A percentile compares a stretch with the other conserved stretches of the same genome.
These are phyloP conservation scores for Triops longicaudatus DNA, from an alignment of 1,140 invertebrate genomes.

Conservation along the genomic window DNA sequence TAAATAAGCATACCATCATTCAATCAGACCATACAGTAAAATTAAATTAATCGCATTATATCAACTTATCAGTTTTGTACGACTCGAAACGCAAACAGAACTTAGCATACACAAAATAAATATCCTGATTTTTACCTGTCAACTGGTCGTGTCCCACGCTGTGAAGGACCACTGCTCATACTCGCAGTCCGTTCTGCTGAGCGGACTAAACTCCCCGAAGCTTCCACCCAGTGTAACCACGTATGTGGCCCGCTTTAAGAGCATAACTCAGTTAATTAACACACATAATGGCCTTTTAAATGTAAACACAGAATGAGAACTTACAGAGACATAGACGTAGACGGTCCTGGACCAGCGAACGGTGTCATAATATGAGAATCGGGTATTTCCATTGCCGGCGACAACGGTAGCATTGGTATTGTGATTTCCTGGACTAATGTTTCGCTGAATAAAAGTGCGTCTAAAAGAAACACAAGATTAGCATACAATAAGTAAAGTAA, in stretches of 20 bases:
- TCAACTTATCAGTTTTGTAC: background rate
- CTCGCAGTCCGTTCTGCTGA: slow-evolving; percentile 24
- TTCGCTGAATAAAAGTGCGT: background rate
- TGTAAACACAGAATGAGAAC: background rate
- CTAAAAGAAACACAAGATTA: background rate
- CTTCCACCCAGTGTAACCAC: slow-evolving; percentile 27
- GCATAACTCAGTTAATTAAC: background rate
- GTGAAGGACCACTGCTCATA: slow-evolving; percentile 10
- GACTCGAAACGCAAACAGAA: no score
- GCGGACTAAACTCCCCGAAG: slow-evolving; percentile 19
- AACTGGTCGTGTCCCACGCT: slow-evolving; percentile 19
- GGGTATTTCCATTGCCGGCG: background rate
- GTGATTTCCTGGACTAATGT: background rate
- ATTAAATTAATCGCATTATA: no score
- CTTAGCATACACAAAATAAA: background rate
- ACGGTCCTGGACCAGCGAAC: background rate
- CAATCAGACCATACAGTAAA: no score
- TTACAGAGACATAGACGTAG: background rate
- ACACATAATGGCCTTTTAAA: background rate
- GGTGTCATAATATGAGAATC: background rate
- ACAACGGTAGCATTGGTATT: background rate
- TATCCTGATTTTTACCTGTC: slow-evolving; percentile 21
- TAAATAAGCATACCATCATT: slow-evolving; percentile 5
- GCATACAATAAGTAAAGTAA: background rate
- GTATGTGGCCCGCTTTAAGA: slow-evolving; percentile 8